Conservation (phyloP, 2,888 invertebrate species). For the Drosophila mimetica region DNA sequence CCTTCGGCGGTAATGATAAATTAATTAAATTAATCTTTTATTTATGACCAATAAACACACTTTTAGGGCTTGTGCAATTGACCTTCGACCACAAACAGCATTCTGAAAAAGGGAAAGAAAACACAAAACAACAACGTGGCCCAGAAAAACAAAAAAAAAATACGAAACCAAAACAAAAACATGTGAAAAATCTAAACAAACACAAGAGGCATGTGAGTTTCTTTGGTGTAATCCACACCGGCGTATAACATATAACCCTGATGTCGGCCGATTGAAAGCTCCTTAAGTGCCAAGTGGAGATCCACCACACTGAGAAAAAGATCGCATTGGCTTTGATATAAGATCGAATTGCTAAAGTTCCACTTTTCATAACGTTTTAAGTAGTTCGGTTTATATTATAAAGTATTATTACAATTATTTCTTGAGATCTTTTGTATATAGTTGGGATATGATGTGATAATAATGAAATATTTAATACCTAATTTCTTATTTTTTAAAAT, state of each 20-base stretch:
- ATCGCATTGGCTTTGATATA: too few relatives aligned
- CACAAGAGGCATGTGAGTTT: slow-evolving; percentile 23
- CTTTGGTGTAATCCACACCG: slow-evolving; percentile 25
- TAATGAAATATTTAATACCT: too few relatives aligned
- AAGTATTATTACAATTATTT: too few relatives aligned
- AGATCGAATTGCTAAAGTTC: neutral
- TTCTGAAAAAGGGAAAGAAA: slow-evolving; percentile 6
- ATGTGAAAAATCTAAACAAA: slow-evolving; percentile 48
- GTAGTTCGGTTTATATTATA: too few relatives aligned
- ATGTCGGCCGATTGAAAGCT: slow-evolving; percentile 22
- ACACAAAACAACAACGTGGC: slow-evolving; percentile 24
- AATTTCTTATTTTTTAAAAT: too few relatives aligned
- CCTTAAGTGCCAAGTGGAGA: slow-evolving; percentile 31
- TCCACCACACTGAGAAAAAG: slow-evolving; percentile 8
- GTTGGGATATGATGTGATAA: too few relatives aligned
- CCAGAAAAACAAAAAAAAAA: slow-evolving; percentile 14
- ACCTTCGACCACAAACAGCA: slow-evolving; percentile 23
- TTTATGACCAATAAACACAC: slow-evolving; percentile 32
- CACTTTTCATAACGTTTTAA: neutral
- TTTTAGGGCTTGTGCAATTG: slow-evolving; percentile 24
- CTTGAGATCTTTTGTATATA: too few relatives aligned
- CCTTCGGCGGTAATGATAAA: slow-evolving; percentile 19
- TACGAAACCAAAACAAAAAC: slow-evolving; percentile 33
- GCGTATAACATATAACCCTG: slow-evolving; percentile 19
- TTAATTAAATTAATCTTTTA: slow-evolving; percentile 28